Evolutionary conservation across 2,797 vertebrate genomes (phyloP), one percentile per base, ranked within the genome.

Genomic region (Lophius americanus): DNA sequence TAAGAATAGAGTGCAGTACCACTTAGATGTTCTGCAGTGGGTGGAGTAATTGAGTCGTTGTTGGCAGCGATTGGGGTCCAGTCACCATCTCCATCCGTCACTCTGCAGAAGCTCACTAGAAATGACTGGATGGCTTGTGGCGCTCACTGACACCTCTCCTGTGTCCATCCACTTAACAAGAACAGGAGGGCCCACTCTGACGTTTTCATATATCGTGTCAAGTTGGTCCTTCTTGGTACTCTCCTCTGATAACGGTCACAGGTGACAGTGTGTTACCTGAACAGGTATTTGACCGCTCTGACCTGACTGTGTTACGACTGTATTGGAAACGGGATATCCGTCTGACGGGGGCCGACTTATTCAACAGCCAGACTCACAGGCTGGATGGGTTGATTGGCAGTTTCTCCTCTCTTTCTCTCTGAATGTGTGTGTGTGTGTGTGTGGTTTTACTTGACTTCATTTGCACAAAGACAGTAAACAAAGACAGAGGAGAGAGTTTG

Each of bases 241-340:
- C 37, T 38, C 37, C 48, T 52, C 33, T 10, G 51, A 57, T 77
- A 81, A 75, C 41, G 14, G 66, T 60, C 64, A 83, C 83, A 79
- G 83, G 70, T 84, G 73, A 71, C 58, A 6, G 61, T 61, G 65
- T 83, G 85, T 86, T 83, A 86, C 66, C 81, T 86, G 86, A 89
- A 89, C 89, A 88, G 85, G 82, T 88, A 91, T 87, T 89, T 89
- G 89, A 89, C 87, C 89, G 61, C 73, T 75, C 70, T 89, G 84
- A 72, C 85, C 86, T 55, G 82, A 79, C 84, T 74, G 60, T 82
- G 84, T 83, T 70, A 77, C 76, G 37, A 79, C 64, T 64, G 81
- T 81, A 76, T 76, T 57, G 62, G 88, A 70, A 92, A 93, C 88
- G 64, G 64, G 89, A 93, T 81, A 81, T 68, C 12, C 51, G 59